Percentiles rank a stretch among this genome's conserved stretches.
These are phyloP conservation scores for Pseudococcus longispinus DNA, from an alignment of 2,888 invertebrate genomes.

Conservation along the genomic window DNA sequence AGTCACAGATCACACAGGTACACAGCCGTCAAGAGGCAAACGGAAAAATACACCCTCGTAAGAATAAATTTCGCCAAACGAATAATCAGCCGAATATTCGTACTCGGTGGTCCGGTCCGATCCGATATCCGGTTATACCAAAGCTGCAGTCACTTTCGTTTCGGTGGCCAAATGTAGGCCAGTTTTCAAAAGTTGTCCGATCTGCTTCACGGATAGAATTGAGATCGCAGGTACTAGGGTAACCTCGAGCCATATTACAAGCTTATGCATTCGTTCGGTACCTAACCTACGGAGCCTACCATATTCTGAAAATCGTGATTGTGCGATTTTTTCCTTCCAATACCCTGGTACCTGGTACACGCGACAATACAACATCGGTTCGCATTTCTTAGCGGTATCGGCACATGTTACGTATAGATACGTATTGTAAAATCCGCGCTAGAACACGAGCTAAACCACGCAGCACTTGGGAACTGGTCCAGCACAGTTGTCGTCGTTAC, in stretches of 20 bases:
- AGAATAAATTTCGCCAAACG: slow-evolving; percentile 33
- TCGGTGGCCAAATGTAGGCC: slow-evolving; percentile 48
- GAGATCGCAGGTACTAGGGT: slow-evolving; percentile 8
- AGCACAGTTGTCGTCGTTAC: background rate
- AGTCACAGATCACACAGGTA: background rate
- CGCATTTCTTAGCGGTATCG: background rate
- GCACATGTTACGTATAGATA: background rate
- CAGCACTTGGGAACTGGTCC: background rate
- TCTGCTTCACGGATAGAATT: slow-evolving; percentile 42
- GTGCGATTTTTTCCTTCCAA: background rate
- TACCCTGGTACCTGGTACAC: background rate
- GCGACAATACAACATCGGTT: background rate
- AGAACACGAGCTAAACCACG: background rate
- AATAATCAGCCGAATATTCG: background rate
- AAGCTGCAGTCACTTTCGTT: slow-evolving; percentile 51
- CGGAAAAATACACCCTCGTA: background rate
- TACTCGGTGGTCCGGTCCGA: slow-evolving; percentile 42
- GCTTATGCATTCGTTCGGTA: background rate
- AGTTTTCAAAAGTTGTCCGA: slow-evolving; percentile 53
- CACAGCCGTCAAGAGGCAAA: background rate
- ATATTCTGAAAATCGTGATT: slow-evolving; percentile 20
- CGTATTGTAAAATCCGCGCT: background rate
- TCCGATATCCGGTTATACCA: slow-evolving; percentile 48
- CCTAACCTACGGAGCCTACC: background rate
- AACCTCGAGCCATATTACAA: slow-evolving; percentile 11